These are phyloP conservation scores for Vulpes vulpes DNA, from an alignment of 2,113 vertebrate genomes.

Conservation along the genomic window DNA sequence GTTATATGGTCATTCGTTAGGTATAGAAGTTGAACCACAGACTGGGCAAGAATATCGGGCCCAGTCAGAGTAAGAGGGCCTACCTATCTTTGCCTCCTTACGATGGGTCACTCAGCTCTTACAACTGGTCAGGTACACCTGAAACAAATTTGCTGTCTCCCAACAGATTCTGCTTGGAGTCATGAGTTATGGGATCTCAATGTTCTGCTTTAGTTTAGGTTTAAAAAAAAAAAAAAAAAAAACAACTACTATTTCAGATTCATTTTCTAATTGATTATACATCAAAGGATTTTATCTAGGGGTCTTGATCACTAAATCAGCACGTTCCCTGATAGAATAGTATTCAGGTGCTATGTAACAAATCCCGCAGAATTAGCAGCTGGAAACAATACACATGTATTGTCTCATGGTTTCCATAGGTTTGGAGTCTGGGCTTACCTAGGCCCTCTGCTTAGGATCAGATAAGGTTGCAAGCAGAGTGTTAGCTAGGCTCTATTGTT, in stretches of 20 bases:
- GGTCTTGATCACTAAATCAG: background rate
- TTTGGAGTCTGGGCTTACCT: background rate
- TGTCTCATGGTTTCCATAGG: background rate
- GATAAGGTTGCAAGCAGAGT: background rate
- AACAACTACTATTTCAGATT: background rate
- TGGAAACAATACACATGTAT: background rate
- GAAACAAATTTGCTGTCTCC: background rate
- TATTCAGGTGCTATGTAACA: background rate
- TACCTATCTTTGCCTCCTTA: background rate
- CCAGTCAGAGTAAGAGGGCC: background rate
- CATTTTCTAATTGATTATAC: background rate
- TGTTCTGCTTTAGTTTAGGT: background rate
- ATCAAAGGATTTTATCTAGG: background rate
- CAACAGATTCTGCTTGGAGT: background rate
- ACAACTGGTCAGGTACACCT: rapidly evolving
- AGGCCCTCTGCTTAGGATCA: background rate
- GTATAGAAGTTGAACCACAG: background rate
- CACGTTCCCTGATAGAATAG: background rate
- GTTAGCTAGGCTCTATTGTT: background rate
- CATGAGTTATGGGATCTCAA: background rate
- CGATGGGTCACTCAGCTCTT: background rate
- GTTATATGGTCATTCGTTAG: background rate
- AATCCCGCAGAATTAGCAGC: background rate
- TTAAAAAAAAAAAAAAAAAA: no score
- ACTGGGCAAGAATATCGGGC: background rate